Base-by-base conservation (phyloP, 2,888 invertebrate species). In the Scaptomyza flava region DNA sequence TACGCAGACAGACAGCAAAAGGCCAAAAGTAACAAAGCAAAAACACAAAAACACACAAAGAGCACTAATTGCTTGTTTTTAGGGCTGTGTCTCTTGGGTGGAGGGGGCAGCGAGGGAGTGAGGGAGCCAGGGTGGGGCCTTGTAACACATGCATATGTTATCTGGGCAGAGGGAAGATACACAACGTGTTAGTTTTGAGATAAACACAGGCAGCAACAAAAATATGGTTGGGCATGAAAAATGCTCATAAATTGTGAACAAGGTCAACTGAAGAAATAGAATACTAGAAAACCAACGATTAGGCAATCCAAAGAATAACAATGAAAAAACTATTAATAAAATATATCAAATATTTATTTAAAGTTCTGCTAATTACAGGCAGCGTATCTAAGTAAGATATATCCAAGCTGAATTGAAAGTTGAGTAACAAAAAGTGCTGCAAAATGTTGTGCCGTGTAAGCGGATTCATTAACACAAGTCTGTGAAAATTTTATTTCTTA, bases 181-280 rank as follows among this genome's bases (percentile, higher is more conserved):
- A 36, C 72, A 61, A 64, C 65, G 65, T 81, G 75, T 81, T 75
- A 69, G 81, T 72, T 72, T 64, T 48, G 43, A 84, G 84, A 87
- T 81, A 87, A 81, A 83, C 72, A 72, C 50, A 56, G 36, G 31
- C 46, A 50, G 41, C 34, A 56, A 47, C 62, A 51, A 51, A 51
- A 48, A 58, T 67, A 63, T 52, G 58, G 51, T 52, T 68, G 60
- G 45, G 62, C 68, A 54, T 72, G 51, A 50, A 60, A 77, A 72
- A 64, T 61, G 34, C 47, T 48, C 77, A 78, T 87, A 81, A 81
- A 87, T 81, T 81, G 41, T 81, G 41, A 54, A 72, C 81, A 81
- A 81, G 81, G 81, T 81, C 81, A 87, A 79, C 64, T 27, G 14
- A 71, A 31, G 65, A 61, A 77, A 61, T 48, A 50, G 50, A 50